Evolutionary conservation across 2,113 vertebrate species (phyloP), one percentile per base, ranked within the genome.

Genomic region (Lophius piscatorius): DNA sequence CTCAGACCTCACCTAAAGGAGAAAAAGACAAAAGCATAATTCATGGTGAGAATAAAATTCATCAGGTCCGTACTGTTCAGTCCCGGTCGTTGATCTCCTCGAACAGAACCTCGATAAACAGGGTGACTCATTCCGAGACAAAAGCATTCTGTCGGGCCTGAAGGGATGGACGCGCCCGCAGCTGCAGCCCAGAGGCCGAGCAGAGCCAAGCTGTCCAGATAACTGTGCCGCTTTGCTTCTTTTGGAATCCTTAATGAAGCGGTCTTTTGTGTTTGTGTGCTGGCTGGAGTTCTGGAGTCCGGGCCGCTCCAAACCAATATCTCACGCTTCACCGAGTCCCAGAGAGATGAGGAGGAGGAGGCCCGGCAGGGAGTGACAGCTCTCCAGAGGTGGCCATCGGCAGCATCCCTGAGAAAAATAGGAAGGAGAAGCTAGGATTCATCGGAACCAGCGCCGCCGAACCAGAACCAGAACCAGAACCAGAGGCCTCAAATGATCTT

Each of bases 171-270:
- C 61, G 46, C 70, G 47, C 62, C 6, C 14, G 59, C 67, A 56
- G 69, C 41, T 62, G 45, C 54, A 59, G 56, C 51, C 72, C 70
- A 82, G 76, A 48, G 84, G 76, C 66, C 23, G 29, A 78, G 51
- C 60, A 7, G 8, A 66, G 78, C 77, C 74, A 85, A 88, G 85
- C 40, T 23, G 70, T 83, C 63, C 40, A 33, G 78, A 89, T 83
- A 90, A 89, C 91, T 73, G 80, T 56, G 22, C 55, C 68, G 51
- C 40, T 0, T 45, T 16, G 36, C 42, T 39, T 80, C 76, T 67
- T 70, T 65, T 35, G 36, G 92, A 92, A 91, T 92, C 79, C 82
- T n/a, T 88, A 92, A 92, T 90, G 88, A 90, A 90, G 84, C 69
- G 1, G 44, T 88, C 90, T 85, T 92, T 93, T 92, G 91, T 92